Conservation (phyloP, 2,113 vertebrate genomes). For the Cryptoleucopteryx plumbea region DNA sequence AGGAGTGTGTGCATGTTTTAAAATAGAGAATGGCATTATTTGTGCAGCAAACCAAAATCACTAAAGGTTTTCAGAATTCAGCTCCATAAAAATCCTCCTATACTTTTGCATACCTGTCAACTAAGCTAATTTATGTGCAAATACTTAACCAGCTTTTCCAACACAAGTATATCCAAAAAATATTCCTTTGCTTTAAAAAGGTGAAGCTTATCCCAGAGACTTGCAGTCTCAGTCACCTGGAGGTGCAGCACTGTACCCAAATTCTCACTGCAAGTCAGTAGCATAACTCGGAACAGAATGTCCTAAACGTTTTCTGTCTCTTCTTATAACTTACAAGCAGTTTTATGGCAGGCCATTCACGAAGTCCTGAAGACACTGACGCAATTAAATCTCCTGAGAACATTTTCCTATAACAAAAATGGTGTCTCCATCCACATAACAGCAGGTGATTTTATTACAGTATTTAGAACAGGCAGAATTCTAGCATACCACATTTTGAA, state of each 20-base stretch:
- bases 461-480: neutral
- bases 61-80: neutral
- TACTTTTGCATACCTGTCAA: neutral
- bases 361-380: neutral
- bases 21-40: neutral
- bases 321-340: neutral
- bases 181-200: neutral
- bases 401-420: slow-evolving; percentile 10
- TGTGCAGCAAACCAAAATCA: neutral
- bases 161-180: neutral
- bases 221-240: neutral
- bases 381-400: neutral
- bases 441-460: slow-evolving; percentile 33
- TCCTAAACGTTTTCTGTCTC: neutral
- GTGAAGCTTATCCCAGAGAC: neutral
- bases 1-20: neutral
- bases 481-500: neutral
- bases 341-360: neutral
- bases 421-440: neutral
- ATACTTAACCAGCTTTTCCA: neutral
- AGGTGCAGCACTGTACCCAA: neutral
- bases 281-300: neutral
- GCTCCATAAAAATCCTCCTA: neutral
- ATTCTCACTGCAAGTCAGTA: neutral
- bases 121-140: neutral